phyloP scores from a whole-genome alignment of 2,888 invertebrate species.

The Xestia ashworthii region DNA sequence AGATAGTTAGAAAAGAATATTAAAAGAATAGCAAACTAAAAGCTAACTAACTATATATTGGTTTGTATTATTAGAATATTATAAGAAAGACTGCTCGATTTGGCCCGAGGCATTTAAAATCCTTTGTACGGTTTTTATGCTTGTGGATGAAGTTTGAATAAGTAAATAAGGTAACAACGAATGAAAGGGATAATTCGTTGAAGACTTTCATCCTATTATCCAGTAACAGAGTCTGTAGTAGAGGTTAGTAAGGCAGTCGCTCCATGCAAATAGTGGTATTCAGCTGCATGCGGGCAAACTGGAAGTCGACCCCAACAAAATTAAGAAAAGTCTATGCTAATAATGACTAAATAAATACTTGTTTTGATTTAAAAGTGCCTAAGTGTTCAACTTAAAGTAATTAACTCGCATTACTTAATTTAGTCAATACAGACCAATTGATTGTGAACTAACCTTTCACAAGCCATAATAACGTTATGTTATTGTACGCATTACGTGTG shows the following conservation, averaged over 20 bases:
- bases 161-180: neutral
- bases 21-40: no score
- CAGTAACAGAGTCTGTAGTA: neutral
- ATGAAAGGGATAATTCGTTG: neutral
- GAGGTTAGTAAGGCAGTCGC: neutral
- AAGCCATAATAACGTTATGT: slow-evolving; percentile 8
- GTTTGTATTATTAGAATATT: no score
- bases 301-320: neutral
- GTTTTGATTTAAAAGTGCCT: neutral
- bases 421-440: neutral
- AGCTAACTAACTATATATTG: no score
- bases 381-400: neutral
- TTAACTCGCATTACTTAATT: slow-evolving; percentile 1
- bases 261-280: neutral
- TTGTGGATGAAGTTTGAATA: neutral
- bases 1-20: neutral
- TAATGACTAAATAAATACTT: neutral
- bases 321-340: neutral
- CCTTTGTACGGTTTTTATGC: neutral
- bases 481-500: slow-evolving; percentile 17
- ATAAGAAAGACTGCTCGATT: neutral
- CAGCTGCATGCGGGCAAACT: neutral
- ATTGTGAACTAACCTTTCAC: slow-evolving; percentile 46
- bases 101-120: neutral
- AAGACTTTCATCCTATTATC: neutral